These are phyloP conservation scores for Henricia sp. DNA, from an alignment of 53 echinoderm and acorn worm species.

Conservation along the genomic window DNA sequence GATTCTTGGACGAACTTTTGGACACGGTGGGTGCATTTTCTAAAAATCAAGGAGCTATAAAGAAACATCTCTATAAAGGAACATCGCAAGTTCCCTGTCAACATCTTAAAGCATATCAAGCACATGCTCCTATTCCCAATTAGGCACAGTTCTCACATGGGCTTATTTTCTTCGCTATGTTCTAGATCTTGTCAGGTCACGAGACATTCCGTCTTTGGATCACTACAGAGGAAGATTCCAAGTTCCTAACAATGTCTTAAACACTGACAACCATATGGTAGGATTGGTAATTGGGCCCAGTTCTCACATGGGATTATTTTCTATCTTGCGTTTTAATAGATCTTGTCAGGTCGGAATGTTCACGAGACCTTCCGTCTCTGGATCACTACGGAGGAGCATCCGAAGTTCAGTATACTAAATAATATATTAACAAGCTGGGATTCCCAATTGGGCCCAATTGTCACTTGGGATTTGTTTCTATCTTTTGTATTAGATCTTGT, in stretches of 20 bases:
- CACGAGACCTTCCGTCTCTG: constrained; percentile 91
- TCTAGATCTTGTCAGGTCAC: constrained; percentile 59
- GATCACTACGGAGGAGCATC: constrained; percentile 96
- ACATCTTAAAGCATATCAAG: too few species aligned
- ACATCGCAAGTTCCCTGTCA: not conserved
- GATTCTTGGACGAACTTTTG: constrained; percentile 95
- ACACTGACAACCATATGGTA: too few species aligned
- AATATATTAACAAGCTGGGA: too few species aligned
- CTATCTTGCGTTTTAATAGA: not conserved
- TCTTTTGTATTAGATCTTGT: constrained; percentile 9
- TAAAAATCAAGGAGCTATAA: not conserved
- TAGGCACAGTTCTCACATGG: too few species aligned
- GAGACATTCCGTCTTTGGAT: constrained; percentile 93
- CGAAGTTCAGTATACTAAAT: too few species aligned
- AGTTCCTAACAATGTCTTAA: too few species aligned
- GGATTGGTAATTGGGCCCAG: too few species aligned
- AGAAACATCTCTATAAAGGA: not conserved
- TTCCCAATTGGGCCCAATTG: too few species aligned
- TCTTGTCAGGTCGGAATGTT: constrained; percentile 57
- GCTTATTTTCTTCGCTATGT: not conserved
- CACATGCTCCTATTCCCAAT: too few species aligned
- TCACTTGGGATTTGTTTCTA: too few species aligned
- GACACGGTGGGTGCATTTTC: constrained; percentile 74
- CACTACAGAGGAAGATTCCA: constrained; percentile 90
- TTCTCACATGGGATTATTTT: too few species aligned